Conservation (phyloP, 2,888 invertebrate species). For the Cosmia pyralina region DNA sequence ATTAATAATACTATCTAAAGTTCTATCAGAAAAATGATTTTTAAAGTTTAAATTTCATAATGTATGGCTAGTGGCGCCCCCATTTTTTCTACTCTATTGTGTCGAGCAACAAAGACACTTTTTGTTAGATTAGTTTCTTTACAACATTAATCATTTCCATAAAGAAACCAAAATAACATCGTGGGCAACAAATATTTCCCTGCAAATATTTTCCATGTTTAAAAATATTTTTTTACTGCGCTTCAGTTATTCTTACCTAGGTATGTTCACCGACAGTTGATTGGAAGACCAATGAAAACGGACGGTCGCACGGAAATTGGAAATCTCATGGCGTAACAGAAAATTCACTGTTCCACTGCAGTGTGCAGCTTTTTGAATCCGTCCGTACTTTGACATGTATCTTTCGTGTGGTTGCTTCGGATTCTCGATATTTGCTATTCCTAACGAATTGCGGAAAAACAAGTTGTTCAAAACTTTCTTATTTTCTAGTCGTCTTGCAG, state of each 20-base stretch:
- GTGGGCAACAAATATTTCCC: neutral
- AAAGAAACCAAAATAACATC: neutral
- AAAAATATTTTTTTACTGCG: constrained; percentile 13
- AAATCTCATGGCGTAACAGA: constrained; percentile 68
- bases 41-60: no score
- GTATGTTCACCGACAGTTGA: constrained; percentile 42
- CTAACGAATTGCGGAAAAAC: neutral
- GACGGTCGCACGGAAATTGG: constrained; percentile 62
- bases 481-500: neutral
- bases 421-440: neutral
- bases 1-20: no score
- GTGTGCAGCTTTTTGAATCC: constrained; percentile 48
- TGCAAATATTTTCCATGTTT: neutral
- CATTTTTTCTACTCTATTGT: no score
- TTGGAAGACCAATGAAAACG: constrained; percentile 62
- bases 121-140: neutral
- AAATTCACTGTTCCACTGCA: constrained; percentile 58
- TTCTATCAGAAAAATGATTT: no score
- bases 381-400: neutral
- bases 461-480: neutral
- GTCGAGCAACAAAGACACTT: neutral
- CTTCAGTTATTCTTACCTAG: neutral
- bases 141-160: neutral
- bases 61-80: no score
- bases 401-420: constrained; percentile 1